Evolutionary conservation across 2,113 vertebrate genomes (phyloP).

Genomic region (Mustela nigripes): DNA sequence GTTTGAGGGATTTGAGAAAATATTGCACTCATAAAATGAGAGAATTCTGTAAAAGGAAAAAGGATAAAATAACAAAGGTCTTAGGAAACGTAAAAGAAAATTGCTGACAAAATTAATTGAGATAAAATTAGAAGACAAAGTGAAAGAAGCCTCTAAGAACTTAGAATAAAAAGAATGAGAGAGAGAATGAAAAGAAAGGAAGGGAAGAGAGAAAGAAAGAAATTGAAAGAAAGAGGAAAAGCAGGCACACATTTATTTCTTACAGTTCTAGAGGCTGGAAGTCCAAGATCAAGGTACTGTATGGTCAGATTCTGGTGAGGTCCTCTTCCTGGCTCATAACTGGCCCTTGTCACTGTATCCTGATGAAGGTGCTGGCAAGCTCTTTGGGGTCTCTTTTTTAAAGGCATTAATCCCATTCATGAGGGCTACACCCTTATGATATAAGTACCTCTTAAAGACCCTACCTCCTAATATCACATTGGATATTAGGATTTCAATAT

Average conservation of each 20-base stretch:
- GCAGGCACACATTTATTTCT: neutral
- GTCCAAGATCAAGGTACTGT: neutral
- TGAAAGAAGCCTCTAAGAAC: neutral
- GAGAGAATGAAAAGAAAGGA: neutral
- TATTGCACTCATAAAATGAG: neutral
- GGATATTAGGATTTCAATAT: neutral
- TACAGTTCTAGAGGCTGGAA: neutral
- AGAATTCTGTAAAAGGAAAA: neutral
- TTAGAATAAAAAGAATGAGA: neutral
- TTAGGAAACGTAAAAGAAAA: neutral
- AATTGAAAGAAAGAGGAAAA: neutral
- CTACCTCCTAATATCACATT: neutral
- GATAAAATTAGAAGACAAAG: neutral
- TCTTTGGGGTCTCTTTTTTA: neutral
- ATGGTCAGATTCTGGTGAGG: neutral
- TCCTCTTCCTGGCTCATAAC: neutral
- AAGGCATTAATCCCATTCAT: neutral
- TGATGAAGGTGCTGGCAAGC: neutral
- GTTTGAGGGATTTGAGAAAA: conserved; percentile 2
- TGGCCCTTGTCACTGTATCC: neutral
- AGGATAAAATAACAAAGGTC: neutral
- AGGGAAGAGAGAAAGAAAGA: neutral
- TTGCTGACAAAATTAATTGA: conserved; percentile 16
- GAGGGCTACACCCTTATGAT: neutral
- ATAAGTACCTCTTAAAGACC: neutral